Base-by-base conservation (phyloP, 2,888 invertebrate genomes). In the Taenaris catops region DNA sequence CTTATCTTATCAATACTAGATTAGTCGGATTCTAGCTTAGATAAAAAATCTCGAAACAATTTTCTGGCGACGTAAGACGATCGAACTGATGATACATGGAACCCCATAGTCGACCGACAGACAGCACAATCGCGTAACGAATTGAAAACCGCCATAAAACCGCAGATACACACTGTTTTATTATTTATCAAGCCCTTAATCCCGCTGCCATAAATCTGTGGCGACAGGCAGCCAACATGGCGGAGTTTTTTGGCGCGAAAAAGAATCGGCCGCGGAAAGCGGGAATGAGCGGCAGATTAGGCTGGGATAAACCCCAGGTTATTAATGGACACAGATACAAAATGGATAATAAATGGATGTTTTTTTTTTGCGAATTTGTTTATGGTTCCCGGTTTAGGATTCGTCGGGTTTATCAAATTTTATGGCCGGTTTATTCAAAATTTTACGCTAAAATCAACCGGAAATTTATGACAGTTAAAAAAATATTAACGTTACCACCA, bases 321-420 rank as follows among this genome's bases (percentile, higher is more conserved):
- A 86, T 86, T 86, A 86, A 86, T 86, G 83, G 81, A 83, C 69
- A 68, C 78, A 73, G 80, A 80, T 71, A 79, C 73, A 67, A 66
- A 68, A 67, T 62, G 79, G 73, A 75, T 80, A 78, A 74, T 62
- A 65, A 71, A 81, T 79, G 79, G 71, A 55, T 62, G 59, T n/a
- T 56, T 55, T 48, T 49, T 43, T 49, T 49, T 48, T 35, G 36
- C 36, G 27, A 28, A 38, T 41, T 44, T 44, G 44, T 44, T 40
- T 40, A 44, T 37, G 44, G 20, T 38, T 3, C 18, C 34, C 35
- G 28, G 25, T 36, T 36, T 34, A 24, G 39, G 38, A 45, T 45
- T 38, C 25, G 32, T 42, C 25, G 37, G 32, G 23, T 37, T 38
- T 42, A 18, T 25, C 34, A 33, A 29, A 27, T 34, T 28, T 28